Conservation (phyloP, 2,113 vertebrate genomes). For the Archocentrus centrarchus region DNA sequence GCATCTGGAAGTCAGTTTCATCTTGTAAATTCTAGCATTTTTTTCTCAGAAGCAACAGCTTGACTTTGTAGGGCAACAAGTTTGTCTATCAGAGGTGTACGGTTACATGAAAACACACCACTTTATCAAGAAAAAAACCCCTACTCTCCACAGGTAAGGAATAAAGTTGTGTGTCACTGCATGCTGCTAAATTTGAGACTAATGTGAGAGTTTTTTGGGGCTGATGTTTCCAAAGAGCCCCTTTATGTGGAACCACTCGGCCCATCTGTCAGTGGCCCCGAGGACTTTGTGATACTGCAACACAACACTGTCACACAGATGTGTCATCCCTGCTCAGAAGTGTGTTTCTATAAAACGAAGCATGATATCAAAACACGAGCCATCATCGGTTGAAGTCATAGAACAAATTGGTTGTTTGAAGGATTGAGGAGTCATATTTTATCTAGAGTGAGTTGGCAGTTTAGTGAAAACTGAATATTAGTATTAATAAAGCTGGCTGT, state of each 20-base stretch:
- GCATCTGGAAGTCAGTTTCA: not conserved
- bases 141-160: not conserved
- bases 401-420: conserved; percentile 7
- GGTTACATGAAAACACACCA: not conserved
- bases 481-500: not conserved
- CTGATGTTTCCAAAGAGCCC: not conserved
- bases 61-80: not conserved
- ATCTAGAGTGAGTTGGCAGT: conserved; percentile 11
- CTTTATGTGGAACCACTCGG: conserved; percentile 21
- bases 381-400: not conserved
- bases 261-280: conserved; percentile 57
- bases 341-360: not conserved
- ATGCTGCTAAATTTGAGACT: not conserved
- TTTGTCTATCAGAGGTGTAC: not conserved
- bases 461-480: not conserved
- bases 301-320: conserved; percentile 47
- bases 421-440: not conserved
- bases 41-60: not conserved
- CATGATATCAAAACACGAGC: not conserved
- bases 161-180: not conserved
- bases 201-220: not conserved
- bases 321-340: not conserved
- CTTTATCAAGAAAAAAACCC: not conserved
- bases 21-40: not conserved
- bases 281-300: conserved; percentile 44